phyloP scores from a whole-genome alignment of 2,888 invertebrate genomes.

The Sepioteuthis lessoniana region DNA sequence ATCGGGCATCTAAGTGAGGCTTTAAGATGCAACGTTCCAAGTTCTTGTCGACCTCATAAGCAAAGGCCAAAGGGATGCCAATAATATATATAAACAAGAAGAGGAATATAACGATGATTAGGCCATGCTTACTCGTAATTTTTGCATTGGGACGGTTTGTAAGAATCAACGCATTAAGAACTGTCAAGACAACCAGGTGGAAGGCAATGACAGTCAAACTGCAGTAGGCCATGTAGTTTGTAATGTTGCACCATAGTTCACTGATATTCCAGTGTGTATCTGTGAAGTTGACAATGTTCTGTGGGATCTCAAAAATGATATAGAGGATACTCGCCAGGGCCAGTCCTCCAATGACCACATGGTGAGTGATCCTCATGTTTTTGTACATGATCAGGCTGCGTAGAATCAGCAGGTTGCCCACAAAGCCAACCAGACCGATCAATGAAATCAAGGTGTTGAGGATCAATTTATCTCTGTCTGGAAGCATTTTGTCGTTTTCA shows the following conservation, averaged over 20 bases:
- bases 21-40: conserved; percentile 51
- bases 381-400: conserved; percentile 60
- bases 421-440: conserved; percentile 63
- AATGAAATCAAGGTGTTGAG: conserved; percentile 63
- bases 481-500: not conserved
- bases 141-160: conserved; percentile 61
- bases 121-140: conserved; percentile 58
- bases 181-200: conserved; percentile 65
- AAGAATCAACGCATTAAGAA: conserved; percentile 64
- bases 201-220: conserved; percentile 54
- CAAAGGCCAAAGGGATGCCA: conserved; percentile 60
- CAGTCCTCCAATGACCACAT: conserved; percentile 63
- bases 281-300: conserved; percentile 60
- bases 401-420: conserved; percentile 65
- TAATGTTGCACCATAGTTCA: conserved; percentile 62
- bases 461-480: conserved; percentile 56
- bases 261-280: conserved; percentile 55
- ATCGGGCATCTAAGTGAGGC: conserved; percentile 53
- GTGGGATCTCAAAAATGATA: conserved; percentile 61
- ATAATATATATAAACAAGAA: conserved; percentile 61
- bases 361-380: conserved; percentile 62
- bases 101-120: conserved; percentile 58
- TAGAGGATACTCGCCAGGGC: conserved; percentile 63
- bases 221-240: conserved; percentile 57
- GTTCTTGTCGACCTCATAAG: conserved; percentile 47